phyloP scores from a whole-genome alignment of 2,888 invertebrate genomes.

The Arge pagana region DNA sequence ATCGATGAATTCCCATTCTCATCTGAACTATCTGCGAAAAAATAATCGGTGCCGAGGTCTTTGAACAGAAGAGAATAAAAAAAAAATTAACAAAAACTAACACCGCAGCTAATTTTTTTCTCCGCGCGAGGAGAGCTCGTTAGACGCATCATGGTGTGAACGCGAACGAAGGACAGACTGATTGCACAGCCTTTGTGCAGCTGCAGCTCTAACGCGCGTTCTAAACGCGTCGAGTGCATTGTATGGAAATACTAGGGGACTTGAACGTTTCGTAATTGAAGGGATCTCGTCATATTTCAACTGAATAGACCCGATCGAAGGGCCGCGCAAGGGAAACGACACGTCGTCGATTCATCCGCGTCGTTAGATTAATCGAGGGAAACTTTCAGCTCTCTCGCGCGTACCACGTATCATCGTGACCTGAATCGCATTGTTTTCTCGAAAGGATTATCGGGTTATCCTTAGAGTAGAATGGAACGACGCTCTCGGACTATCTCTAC shows the following conservation, averaged over 20 bases:
- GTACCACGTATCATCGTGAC: background rate
- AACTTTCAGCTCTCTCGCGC: background rate
- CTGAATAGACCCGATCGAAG: too few relatives aligned
- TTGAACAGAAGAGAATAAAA: too few relatives aligned
- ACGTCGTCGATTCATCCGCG: constrained; percentile 11
- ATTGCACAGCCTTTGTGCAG: constrained; percentile 4
- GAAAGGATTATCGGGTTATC: constrained; percentile 17
- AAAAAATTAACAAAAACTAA: too few relatives aligned
- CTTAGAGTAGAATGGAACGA: too few relatives aligned
- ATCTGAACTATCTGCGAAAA: too few relatives aligned
- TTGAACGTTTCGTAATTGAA: background rate
- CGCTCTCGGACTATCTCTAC: too few relatives aligned
- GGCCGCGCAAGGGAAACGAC: too few relatives aligned
- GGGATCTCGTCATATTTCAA: background rate
- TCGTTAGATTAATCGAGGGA: constrained; percentile 4
- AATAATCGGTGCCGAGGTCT: too few relatives aligned
- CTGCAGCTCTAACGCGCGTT: background rate
- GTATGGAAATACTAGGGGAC: background rate
- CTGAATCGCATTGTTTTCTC: constrained; percentile 4
- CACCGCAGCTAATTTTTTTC: too few relatives aligned
- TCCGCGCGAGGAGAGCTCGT: constrained; percentile 1
- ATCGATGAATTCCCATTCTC: too few relatives aligned
- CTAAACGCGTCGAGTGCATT: background rate
- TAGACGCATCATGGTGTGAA: constrained; percentile 6
- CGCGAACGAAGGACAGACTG: constrained; percentile 10